Evolutionary conservation across 1,140 invertebrate genomes (phyloP).

Genomic region (Hycleus cichorii): DNA sequence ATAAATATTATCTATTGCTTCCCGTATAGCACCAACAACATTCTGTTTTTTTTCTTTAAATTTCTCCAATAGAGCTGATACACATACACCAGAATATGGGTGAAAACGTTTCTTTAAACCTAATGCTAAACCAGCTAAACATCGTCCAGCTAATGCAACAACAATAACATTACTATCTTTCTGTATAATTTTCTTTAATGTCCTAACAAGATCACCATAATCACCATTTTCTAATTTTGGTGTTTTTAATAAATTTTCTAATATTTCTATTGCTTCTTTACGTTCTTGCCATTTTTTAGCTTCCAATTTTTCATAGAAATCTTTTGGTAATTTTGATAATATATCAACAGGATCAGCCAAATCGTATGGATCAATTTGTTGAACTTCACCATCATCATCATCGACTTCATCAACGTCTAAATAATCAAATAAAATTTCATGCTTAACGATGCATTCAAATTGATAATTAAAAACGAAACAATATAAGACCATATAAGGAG

Average conservation of each 20-base stretch:
- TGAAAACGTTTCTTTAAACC: conserved; percentile 86
- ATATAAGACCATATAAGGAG: neutral
- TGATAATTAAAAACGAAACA: neutral
- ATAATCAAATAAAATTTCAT: conserved; percentile 5
- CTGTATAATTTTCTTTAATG: conserved; percentile 81
- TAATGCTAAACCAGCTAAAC: conserved; percentile 70
- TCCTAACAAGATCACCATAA: conserved; percentile 82
- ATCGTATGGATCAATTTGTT: conserved; percentile 83
- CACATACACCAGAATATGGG: conserved; percentile 71
- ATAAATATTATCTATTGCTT: conserved; percentile 90
- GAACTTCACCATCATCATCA: conserved; percentile 50
- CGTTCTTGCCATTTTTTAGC: conserved; percentile 97
- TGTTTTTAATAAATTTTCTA: conserved; percentile 70
- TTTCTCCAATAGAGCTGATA: conserved; percentile 83
- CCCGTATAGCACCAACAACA: conserved; percentile 76
- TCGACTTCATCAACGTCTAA: conserved; percentile 27
- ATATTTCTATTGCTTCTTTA: conserved; percentile 78
- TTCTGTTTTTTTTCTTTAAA: conserved; percentile 96
- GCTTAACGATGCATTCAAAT: neutral
- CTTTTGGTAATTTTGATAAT: conserved; percentile 84
- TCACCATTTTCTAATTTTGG: conserved; percentile 88
- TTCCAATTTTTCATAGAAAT: conserved; percentile 93
- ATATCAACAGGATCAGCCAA: conserved; percentile 89
- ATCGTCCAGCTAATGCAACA: conserved; percentile 80
- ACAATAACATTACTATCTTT: conserved; percentile 96